Conservation (phyloP, 2,797 vertebrate species). For the Leptoclinus maculatus region DNA sequence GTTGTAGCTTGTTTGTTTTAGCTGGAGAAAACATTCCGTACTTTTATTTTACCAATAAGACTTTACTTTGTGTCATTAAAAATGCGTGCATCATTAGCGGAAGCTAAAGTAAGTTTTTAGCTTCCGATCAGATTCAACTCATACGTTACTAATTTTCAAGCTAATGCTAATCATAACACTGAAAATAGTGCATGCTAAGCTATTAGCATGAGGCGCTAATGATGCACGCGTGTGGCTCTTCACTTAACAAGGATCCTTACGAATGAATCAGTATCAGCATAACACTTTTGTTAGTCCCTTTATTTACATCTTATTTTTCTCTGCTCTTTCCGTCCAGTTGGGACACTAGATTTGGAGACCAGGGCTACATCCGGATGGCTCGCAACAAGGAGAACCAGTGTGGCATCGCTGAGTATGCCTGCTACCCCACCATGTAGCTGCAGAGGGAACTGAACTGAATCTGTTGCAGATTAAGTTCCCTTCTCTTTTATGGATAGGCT, state of each 20-base stretch:
- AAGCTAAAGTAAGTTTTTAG: no score
- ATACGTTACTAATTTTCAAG: no score
- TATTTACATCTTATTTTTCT: not conserved
- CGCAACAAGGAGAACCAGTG: constrained; percentile 90
- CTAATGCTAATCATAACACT: not conserved
- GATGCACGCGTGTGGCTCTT: no score
- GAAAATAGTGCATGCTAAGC: not conserved
- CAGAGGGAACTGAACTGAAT: not conserved
- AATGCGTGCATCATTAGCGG: no score
- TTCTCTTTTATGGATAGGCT: not conserved
- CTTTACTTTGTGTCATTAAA: no score
- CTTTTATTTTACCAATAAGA: no score
- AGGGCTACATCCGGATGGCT: constrained; percentile 90
- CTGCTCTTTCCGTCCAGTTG: constrained; percentile 82
- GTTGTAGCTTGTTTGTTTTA: no score
- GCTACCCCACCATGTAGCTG: constrained; percentile 86
- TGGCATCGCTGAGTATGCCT: constrained; percentile 85
- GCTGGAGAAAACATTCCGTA: no score
- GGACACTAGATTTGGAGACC: constrained; percentile 85
- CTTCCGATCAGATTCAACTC: no score
- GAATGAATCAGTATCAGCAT: not conserved
- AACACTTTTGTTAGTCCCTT: not conserved
- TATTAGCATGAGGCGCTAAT: not conserved
- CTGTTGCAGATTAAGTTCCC: fast-evolving
- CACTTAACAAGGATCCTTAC: not conserved